A percentile compares a stretch with the other conserved stretches of the same genome.
Evolutionary conservation across 2,888 invertebrate genomes (phyloP).

Genomic region (Pelosia muscerda): DNA sequence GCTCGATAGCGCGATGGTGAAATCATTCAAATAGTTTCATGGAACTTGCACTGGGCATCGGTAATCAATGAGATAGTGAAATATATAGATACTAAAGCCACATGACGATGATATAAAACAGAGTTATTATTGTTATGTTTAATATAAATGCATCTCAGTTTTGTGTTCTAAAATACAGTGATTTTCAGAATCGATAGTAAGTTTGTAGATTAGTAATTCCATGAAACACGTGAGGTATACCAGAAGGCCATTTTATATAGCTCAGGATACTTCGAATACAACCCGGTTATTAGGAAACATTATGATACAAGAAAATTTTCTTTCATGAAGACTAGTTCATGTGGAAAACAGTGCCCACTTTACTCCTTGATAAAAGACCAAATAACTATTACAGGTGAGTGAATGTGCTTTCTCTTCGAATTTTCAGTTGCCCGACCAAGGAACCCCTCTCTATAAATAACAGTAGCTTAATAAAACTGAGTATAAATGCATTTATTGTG

Average conservation of each 20-base stretch:
- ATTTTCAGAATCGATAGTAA: background rate
- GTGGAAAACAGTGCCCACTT: background rate
- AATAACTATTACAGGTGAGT: background rate
- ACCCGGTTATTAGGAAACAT: background rate
- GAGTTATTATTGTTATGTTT: background rate
- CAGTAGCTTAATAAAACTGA: background rate
- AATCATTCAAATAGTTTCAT: background rate
- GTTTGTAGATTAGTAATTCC: background rate
- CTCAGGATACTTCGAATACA: background rate
- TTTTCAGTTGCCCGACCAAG: background rate
- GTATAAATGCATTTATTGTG: background rate
- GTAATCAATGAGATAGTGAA: slow-evolving; percentile 31
- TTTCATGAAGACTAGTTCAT: background rate
- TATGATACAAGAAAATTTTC: background rate
- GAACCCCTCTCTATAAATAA: background rate
- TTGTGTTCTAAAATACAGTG: background rate
- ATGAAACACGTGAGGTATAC: background rate
- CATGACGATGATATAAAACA: background rate
- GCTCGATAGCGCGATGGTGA: no score
- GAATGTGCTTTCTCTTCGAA: background rate
- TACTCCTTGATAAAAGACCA: background rate
- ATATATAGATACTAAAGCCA: slow-evolving; percentile 29
- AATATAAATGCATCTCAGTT: background rate
- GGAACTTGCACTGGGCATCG: background rate
- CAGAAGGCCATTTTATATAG: background rate